Conservation (phyloP, 2,797 vertebrate species). For the Sebastes kiyomatsui region DNA sequence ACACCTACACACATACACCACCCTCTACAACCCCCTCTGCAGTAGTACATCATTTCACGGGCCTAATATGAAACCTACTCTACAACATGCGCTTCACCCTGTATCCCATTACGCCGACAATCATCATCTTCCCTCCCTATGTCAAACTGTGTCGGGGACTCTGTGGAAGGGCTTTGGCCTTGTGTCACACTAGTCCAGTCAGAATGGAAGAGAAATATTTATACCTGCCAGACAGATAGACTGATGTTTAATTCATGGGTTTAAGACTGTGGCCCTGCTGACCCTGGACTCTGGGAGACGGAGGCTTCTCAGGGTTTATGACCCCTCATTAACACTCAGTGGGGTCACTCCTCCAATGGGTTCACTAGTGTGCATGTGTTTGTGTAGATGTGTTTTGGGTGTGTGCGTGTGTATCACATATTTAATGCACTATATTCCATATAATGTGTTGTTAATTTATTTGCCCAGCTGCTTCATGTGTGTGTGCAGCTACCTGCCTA, state of each 20-base stretch:
- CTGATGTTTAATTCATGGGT: slow-evolving; percentile 80
- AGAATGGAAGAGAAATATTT: slow-evolving; percentile 81
- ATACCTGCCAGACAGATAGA: slow-evolving; percentile 75
- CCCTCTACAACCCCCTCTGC: slow-evolving; percentile 8
- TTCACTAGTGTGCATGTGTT: slow-evolving; percentile 28
- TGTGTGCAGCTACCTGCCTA: not conserved
- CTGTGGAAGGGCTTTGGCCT: slow-evolving; percentile 64
- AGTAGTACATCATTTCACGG: slow-evolving; percentile 59
- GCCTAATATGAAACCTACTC: slow-evolving; percentile 57
- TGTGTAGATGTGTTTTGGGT: slow-evolving; percentile 1
- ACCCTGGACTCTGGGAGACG: slow-evolving; percentile 66
- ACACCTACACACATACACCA: not conserved
- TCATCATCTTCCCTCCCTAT: slow-evolving; percentile 56
- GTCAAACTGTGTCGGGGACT: slow-evolving; percentile 70
- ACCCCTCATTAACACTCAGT: slow-evolving; percentile 75
- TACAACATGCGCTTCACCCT: slow-evolving; percentile 53
- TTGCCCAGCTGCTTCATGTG: slow-evolving; percentile 8
- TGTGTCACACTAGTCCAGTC: slow-evolving; percentile 64
- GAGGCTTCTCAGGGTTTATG: slow-evolving; percentile 60
- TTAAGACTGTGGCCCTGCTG: slow-evolving; percentile 63
- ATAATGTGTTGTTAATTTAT: slow-evolving; percentile 18
- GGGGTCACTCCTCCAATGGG: slow-evolving; percentile 38
- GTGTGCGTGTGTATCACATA: not conserved
- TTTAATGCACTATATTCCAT: slow-evolving; percentile 24
- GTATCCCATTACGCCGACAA: slow-evolving; percentile 66